Percentiles rank a stretch among this genome's conserved stretches.
Conservation (phyloP, 1,140 invertebrate genomes). For the Stegodyphus mimosarum region DNA sequence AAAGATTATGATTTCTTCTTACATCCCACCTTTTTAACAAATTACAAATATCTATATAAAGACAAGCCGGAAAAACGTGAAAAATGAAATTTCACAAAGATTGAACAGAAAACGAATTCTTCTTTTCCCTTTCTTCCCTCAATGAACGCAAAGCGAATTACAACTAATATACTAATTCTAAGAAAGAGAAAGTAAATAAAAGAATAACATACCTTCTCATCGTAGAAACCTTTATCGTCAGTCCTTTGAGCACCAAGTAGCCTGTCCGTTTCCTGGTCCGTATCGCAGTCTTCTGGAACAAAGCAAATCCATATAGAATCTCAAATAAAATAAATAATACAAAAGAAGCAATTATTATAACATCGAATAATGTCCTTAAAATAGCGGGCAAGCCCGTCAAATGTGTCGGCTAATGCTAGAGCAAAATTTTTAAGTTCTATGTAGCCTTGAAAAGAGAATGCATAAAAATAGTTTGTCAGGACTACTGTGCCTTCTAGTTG, state of each 20-base stretch:
- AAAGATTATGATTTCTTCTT: too few relatives aligned
- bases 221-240: constrained; percentile 90
- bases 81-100: too few relatives aligned
- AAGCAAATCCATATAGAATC: not conserved
- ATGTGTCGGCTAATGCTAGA: too few relatives aligned
- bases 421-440: too few relatives aligned
- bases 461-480: too few relatives aligned
- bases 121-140: not conserved
- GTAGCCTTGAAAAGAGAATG: too few relatives aligned
- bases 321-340: not conserved
- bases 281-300: constrained; percentile 64
- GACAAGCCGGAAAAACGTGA: not conserved
- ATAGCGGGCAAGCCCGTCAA: too few relatives aligned
- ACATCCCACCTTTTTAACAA: too few relatives aligned
- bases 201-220: constrained; percentile 78
- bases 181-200: not conserved
- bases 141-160: not conserved
- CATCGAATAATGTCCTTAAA: too few relatives aligned
- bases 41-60: too few relatives aligned
- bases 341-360: not conserved
- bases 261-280: constrained; percentile 81
- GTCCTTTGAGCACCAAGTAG: constrained; percentile 88
- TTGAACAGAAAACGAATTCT: too few relatives aligned
- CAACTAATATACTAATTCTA: not conserved
- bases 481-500: too few relatives aligned